phyloP scores from a whole-genome alignment of 2,888 invertebrate genomes.

The Isotomurus palustris region DNA sequence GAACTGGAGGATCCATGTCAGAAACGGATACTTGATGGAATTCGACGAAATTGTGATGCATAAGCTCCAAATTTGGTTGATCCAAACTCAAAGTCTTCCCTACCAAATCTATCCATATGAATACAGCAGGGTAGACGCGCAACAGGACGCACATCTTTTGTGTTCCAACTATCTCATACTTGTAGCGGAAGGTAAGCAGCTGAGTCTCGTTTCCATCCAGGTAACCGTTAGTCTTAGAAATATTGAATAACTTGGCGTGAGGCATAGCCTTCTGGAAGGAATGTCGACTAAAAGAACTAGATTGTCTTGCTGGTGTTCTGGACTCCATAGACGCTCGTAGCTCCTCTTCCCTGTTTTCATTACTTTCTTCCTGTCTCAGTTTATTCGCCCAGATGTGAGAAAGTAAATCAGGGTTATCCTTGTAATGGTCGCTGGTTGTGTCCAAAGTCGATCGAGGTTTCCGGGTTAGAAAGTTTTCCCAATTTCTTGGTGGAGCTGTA shows the following conservation, averaged over 20 bases:
- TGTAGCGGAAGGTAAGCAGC: constrained; percentile 27
- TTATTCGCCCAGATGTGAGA: constrained; percentile 24
- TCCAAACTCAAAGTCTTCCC: constrained; percentile 24
- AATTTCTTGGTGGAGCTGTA: constrained; percentile 28
- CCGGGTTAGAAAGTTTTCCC: constrained; percentile 14
- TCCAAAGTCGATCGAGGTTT: constrained; percentile 14
- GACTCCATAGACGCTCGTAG: too few species aligned
- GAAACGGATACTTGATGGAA: constrained; percentile 33
- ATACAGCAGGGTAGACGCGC: constrained; percentile 38
- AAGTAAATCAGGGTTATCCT: constrained; percentile 16
- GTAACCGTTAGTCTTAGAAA: constrained; percentile 18
- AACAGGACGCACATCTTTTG: constrained; percentile 33
- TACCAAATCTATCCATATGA: constrained; percentile 37
- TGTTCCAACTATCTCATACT: constrained; percentile 18
- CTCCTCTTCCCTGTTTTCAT: too few species aligned
- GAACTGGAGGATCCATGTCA: constrained; percentile 41
- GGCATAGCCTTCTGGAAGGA: too few species aligned
- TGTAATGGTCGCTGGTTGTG: constrained; percentile 1
- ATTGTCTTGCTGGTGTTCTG: too few species aligned
- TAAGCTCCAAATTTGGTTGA: constrained; percentile 27
- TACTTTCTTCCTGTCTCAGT: too few species aligned
- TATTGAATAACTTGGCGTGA: constrained; percentile 11
- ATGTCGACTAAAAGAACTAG: too few species aligned
- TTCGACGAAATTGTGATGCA: constrained; percentile 25
- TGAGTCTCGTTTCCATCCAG: constrained; percentile 24